Conservation (phyloP, 2,888 invertebrate genomes). For the Chymomyza fuscimana region DNA sequence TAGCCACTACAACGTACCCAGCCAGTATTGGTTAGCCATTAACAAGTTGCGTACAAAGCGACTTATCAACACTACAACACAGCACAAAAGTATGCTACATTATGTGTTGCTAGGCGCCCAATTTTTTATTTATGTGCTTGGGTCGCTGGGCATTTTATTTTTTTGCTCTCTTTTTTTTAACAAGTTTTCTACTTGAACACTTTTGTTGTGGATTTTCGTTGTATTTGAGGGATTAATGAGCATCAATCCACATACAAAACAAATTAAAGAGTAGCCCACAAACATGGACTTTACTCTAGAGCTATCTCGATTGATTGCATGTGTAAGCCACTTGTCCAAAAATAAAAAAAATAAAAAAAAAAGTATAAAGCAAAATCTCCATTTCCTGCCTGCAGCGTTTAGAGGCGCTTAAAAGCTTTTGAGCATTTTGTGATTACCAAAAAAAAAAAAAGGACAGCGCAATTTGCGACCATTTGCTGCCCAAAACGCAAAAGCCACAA, state of each 20-base stretch:
- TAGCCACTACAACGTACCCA: neutral
- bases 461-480: slow-evolving; percentile 61
- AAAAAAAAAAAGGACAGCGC: slow-evolving; percentile 34
- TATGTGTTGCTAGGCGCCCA: slow-evolving; percentile 25
- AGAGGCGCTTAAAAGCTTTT: slow-evolving; percentile 64
- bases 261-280: slow-evolving; percentile 58
- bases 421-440: slow-evolving; percentile 55
- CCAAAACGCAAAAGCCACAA: slow-evolving; percentile 31
- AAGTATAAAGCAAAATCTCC: slow-evolving; percentile 51
- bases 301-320: slow-evolving; percentile 52
- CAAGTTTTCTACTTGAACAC: slow-evolving; percentile 70
- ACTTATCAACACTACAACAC: slow-evolving; percentile 65
- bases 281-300: neutral
- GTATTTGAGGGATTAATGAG: slow-evolving; percentile 74
- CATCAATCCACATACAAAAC: slow-evolving; percentile 65
- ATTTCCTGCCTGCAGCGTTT: slow-evolving; percentile 62
- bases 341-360: slow-evolving; percentile 20
- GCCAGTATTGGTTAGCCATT: slow-evolving; percentile 43
- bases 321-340: slow-evolving; percentile 61
- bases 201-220: slow-evolving; percentile 64
- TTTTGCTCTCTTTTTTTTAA: slow-evolving; percentile 9
- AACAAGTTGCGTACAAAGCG: slow-evolving; percentile 65
- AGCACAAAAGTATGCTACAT: slow-evolving; percentile 55
- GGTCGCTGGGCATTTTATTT: slow-evolving; percentile 21
- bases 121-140: slow-evolving; percentile 57